Conservation (phyloP, 53 echinoderm and acorn worm genomes). For the Crossaster papposus region DNA sequence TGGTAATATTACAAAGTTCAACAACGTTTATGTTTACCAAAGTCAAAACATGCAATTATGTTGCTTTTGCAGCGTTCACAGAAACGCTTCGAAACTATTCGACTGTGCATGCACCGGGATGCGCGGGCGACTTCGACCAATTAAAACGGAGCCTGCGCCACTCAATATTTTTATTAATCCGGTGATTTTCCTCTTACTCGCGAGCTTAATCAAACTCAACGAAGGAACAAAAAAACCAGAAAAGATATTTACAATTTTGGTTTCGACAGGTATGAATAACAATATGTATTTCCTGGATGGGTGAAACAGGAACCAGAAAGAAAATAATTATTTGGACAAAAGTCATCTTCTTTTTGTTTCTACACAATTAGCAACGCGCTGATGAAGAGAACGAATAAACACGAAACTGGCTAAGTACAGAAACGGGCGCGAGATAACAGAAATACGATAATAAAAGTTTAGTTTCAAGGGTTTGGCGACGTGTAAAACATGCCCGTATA, state of each 20-base stretch:
- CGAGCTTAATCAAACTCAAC: not conserved
- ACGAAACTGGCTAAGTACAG: slow-evolving; percentile 36
- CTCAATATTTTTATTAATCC: not conserved
- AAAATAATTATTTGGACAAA: too few species aligned
- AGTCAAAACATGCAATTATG: not conserved
- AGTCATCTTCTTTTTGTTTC: slow-evolving; percentile 11
- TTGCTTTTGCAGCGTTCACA: not conserved
- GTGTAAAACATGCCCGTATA: slow-evolving; percentile 4
- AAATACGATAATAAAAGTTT: slow-evolving; percentile 32
- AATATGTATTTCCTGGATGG: slow-evolving; percentile 20
- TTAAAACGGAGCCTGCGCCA: not conserved
- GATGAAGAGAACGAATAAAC: slow-evolving; percentile 37
- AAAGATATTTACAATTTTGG: not conserved
- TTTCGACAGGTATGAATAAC: slow-evolving; percentile 58
- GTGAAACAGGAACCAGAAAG: slow-evolving; percentile 49
- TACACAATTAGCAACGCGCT: not conserved
- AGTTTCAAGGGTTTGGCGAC: slow-evolving; percentile 10
- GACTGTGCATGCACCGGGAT: not conserved
- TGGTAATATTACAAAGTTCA: not conserved
- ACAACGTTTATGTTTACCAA: not conserved
- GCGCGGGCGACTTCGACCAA: not conserved
- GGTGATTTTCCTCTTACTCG: slow-evolving; percentile 2
- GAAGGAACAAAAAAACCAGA: not conserved
- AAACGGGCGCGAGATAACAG: slow-evolving; percentile 33
- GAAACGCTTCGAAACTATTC: not conserved